Evolutionary conservation across 1,140 invertebrate genomes (phyloP).

Genomic region (Camponotus floridanus): DNA sequence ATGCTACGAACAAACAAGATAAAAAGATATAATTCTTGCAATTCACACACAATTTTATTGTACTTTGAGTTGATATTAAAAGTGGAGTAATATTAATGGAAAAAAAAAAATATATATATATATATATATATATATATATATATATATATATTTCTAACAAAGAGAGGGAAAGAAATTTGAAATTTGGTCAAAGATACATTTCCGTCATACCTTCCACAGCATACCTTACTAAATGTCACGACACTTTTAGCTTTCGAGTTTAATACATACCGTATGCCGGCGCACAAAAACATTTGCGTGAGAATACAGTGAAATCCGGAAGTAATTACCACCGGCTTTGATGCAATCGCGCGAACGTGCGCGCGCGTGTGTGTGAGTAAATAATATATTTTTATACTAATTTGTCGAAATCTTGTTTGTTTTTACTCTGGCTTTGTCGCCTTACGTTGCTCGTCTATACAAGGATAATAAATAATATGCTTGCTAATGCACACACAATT

Average conservation of each 20-base stretch:
- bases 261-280: constrained; percentile 23
- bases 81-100: not conserved
- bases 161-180: not conserved
- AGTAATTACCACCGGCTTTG: constrained; percentile 46
- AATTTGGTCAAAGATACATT: not conserved
- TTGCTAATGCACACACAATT: not conserved
- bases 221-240: not conserved
- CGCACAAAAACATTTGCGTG: constrained; percentile 44
- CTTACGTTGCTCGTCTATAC: not conserved
- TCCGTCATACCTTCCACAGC: no score
- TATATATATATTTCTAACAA: no score
- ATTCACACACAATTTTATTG: not conserved
- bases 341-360: constrained; percentile 29
- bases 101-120: not conserved
- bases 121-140: no score
- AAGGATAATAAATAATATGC: not conserved
- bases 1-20: constrained; percentile 64
- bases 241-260: constrained; percentile 37
- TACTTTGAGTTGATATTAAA: not conserved
- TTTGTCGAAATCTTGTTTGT: not conserved
- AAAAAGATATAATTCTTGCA: constrained; percentile 3
- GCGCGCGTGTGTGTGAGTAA: not conserved
- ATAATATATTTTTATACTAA: constrained; percentile 23
- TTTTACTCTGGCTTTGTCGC: not conserved
- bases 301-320: constrained; percentile 61